phyloP scores from a whole-genome alignment of 2,113 vertebrate species.

The Datnioides undecimradiatus region DNA sequence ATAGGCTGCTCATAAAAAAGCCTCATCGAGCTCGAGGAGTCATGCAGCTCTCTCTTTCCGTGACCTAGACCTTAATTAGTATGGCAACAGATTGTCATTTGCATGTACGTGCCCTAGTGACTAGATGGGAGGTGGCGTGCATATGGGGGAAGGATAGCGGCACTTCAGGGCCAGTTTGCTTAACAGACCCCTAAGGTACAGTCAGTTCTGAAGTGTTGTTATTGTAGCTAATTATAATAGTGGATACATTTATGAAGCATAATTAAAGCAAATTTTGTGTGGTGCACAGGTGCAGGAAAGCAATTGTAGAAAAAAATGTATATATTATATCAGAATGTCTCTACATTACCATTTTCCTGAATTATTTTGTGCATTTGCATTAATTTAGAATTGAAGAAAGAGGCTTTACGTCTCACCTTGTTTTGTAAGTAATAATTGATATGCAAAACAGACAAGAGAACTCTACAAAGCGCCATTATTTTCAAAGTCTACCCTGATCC shows the following conservation, averaged over 20 bases:
- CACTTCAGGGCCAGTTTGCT: slow-evolving; percentile 70
- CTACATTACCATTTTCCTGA: neutral
- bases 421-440: neutral
- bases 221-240: slow-evolving; percentile 60
- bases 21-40: slow-evolving; percentile 47
- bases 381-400: neutral
- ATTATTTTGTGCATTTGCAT: neutral
- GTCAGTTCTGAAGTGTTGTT: slow-evolving; percentile 55
- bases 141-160: slow-evolving; percentile 49
- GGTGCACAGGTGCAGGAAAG: neutral
- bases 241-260: slow-evolving; percentile 32
- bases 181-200: slow-evolving; percentile 68
- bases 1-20: slow-evolving; percentile 34
- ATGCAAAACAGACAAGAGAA: slow-evolving; percentile 34
- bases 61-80: slow-evolving; percentile 80
- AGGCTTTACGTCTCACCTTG: neutral
- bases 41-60: slow-evolving; percentile 54
- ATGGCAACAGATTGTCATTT: slow-evolving; percentile 82
- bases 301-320: neutral
- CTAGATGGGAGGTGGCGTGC: slow-evolving; percentile 52
- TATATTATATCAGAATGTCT: neutral
- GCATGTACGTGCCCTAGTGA: slow-evolving; percentile 71
- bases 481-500: slow-evolving; percentile 54
- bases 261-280: slow-evolving; percentile 10
- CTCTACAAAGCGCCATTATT: slow-evolving; percentile 54